These are phyloP conservation scores for Salpingus planirostris DNA, from an alignment of 2,888 invertebrate genomes.

Conservation along the genomic window DNA sequence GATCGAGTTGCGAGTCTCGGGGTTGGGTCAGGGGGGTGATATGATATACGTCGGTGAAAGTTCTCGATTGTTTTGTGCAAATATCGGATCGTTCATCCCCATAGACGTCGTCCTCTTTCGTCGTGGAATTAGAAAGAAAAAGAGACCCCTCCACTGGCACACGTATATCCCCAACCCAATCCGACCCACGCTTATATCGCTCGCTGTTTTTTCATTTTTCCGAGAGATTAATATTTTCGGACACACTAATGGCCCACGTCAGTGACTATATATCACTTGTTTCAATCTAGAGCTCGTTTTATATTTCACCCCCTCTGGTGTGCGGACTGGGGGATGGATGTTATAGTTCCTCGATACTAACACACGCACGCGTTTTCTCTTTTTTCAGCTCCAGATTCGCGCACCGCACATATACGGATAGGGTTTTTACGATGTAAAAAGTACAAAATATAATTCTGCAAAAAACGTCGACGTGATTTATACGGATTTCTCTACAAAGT, in stretches of 20 bases:
- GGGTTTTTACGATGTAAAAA: constrained; percentile 32
- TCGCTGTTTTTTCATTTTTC: constrained; percentile 40
- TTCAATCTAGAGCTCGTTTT: constrained; percentile 45
- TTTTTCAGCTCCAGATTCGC: too few relatives aligned
- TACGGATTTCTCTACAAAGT: constrained; percentile 35
- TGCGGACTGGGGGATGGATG: too few relatives aligned
- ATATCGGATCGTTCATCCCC: constrained; percentile 17
- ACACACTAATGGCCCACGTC: constrained; percentile 46
- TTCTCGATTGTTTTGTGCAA: constrained; percentile 19
- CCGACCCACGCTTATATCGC: too few relatives aligned
- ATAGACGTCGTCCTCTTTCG: constrained; percentile 11
- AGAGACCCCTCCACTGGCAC: constrained; percentile 11
- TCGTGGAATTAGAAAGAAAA: constrained; percentile 16
- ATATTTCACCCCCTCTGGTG: constrained; percentile 38
- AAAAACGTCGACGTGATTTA: constrained; percentile 36
- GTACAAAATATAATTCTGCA: constrained; percentile 28
- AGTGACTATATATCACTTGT: constrained; percentile 46
- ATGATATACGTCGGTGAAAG: constrained; percentile 7
- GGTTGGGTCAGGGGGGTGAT: constrained; percentile 1
- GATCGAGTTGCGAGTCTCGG: too few relatives aligned
- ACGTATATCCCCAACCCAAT: constrained; percentile 19
- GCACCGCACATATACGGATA: too few relatives aligned
- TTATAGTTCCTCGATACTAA: too few relatives aligned
- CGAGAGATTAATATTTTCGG: constrained; percentile 46
- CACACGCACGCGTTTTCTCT: too few relatives aligned